phyloP scores from a whole-genome alignment of 2,888 invertebrate species.

The Hirtodrosophila cameraria region DNA sequence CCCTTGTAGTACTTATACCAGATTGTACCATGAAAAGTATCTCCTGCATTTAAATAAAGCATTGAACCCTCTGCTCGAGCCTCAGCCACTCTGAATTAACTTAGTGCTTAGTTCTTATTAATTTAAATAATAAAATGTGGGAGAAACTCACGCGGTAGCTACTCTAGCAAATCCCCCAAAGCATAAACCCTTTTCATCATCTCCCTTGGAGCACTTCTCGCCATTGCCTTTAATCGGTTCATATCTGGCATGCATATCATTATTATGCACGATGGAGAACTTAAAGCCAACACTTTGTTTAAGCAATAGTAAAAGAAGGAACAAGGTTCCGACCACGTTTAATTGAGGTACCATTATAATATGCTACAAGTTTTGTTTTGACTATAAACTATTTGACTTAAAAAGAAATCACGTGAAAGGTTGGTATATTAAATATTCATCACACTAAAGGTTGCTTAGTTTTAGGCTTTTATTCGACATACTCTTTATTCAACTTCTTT shows the following conservation, averaged over 20 bases:
- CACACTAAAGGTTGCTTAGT: slow-evolving; percentile 1
- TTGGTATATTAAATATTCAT: no score
- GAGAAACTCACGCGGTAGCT: slow-evolving; percentile 79
- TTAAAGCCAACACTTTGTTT: slow-evolving; percentile 4
- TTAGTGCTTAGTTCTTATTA: background rate
- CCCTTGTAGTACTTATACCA: slow-evolving; percentile 92
- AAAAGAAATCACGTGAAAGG: no score
- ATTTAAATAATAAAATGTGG: background rate
- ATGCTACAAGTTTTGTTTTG: no score
- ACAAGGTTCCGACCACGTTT: background rate
- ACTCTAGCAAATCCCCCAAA: slow-evolving; percentile 93
- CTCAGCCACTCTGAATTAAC: slow-evolving; percentile 1
- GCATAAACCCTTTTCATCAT: slow-evolving; percentile 86
- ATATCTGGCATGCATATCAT: slow-evolving; percentile 93
- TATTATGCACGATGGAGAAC: slow-evolving; percentile 89
- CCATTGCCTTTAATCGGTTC: slow-evolving; percentile 89
- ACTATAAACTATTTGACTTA: no score
- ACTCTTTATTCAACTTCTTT: no score
- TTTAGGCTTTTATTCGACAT: slow-evolving; percentile 1
- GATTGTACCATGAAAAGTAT: slow-evolving; percentile 92
- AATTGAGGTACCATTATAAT: background rate
- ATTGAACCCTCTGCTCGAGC: slow-evolving; percentile 86
- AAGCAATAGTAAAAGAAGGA: background rate
- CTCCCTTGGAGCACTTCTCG: slow-evolving; percentile 85
- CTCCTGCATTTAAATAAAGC: slow-evolving; percentile 93